phyloP scores from a whole-genome alignment of 1,140 invertebrate genomes.

The Neodiprion lecontei region DNA sequence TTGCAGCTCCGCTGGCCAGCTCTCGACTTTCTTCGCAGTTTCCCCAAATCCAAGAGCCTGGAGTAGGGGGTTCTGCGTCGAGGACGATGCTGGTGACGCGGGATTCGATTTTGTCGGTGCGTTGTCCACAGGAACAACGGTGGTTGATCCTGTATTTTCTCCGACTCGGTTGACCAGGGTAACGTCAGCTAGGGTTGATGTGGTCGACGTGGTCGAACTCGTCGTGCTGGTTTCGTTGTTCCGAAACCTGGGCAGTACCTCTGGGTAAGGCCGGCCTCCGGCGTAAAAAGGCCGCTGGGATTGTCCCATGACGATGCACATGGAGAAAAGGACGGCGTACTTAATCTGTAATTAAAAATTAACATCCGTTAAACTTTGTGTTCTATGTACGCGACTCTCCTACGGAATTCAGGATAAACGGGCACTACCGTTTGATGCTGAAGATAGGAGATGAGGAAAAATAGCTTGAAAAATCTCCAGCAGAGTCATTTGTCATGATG shows the following conservation, averaged over 20 bases:
- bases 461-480: too few relatives aligned
- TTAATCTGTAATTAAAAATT: slow-evolving; percentile 35
- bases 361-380: not conserved
- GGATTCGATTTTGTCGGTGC: not conserved
- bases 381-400: too few relatives aligned
- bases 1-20: slow-evolving; percentile 62
- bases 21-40: slow-evolving; percentile 58
- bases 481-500: too few relatives aligned
- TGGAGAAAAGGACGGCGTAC: slow-evolving; percentile 23
- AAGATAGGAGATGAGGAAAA: too few relatives aligned
- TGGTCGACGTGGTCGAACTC: not conserved
- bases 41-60: slow-evolving; percentile 59
- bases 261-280: slow-evolving; percentile 31
- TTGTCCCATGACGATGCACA: slow-evolving; percentile 23
- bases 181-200: not conserved
- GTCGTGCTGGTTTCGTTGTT: slow-evolving; percentile 14
- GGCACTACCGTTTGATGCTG: too few relatives aligned
- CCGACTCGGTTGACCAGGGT: not conserved
- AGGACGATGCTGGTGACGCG: slow-evolving; percentile 56
- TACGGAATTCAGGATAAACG: too few relatives aligned
- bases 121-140: not conserved
- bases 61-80: slow-evolving; percentile 55
- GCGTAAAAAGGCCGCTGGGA: slow-evolving; percentile 41
- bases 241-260: slow-evolving; percentile 38
- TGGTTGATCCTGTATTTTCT: not conserved